Conservation (phyloP, 2,888 invertebrate genomes). For the Watsonalla binaria region DNA sequence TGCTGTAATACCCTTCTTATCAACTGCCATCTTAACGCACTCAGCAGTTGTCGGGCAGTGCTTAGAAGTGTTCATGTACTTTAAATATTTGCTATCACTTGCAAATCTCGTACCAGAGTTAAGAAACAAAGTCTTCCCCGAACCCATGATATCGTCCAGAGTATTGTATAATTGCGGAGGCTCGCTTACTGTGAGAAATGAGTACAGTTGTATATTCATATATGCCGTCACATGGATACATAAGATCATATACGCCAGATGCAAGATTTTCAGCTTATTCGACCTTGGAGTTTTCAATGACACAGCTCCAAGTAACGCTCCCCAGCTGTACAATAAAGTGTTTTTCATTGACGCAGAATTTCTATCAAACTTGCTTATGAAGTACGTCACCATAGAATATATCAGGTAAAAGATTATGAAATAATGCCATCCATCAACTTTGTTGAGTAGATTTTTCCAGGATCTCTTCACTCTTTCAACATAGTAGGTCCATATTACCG, state of each 20-base stretch:
- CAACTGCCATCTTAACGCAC: conserved; percentile 32
- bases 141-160: conserved; percentile 41
- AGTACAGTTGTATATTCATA: conserved; percentile 50
- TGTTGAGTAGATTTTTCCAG: conserved; percentile 45
- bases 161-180: conserved; percentile 45
- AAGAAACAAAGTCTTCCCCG: conserved; percentile 40
- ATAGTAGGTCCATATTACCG: conserved; percentile 48
- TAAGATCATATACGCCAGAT: conserved; percentile 45
- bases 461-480: conserved; percentile 39
- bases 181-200: conserved; percentile 48
- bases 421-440: conserved; percentile 42
- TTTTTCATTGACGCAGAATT: conserved; percentile 26
- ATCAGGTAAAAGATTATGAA: conserved; percentile 49
- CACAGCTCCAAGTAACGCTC: conserved; percentile 45
- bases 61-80: conserved; percentile 35
- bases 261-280: conserved; percentile 50
- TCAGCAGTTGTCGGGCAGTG: conserved; percentile 39
- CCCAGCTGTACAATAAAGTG: conserved; percentile 47
- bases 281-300: conserved; percentile 39
- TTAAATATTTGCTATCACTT: conserved; percentile 37
- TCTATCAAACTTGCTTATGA: conserved; percentile 37
- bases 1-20: conserved; percentile 43
- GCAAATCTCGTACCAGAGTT: conserved; percentile 38
- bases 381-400: conserved; percentile 41
- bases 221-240: conserved; percentile 50